Conservation (phyloP, 2,113 vertebrate species). For the Passer montanus region DNA sequence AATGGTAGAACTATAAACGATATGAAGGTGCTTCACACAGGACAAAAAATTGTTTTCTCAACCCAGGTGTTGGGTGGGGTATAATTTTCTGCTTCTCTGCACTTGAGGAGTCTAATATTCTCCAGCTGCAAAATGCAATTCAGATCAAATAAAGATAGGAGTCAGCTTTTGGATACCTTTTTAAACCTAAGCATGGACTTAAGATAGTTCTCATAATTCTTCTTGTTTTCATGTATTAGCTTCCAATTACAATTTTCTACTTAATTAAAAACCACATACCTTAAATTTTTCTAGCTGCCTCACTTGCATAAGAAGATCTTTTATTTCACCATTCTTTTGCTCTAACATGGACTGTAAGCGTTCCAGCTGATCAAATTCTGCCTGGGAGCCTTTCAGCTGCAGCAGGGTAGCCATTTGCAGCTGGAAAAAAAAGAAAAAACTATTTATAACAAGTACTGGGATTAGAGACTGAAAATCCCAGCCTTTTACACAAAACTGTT, state of each 20-base stretch:
- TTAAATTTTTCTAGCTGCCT: constrained; percentile 86
- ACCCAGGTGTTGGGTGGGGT: accelerated
- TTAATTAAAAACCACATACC: constrained; percentile 65
- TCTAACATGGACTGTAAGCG: constrained; percentile 89
- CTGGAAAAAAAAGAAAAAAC: constrained; percentile 51
- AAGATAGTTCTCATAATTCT: neutral
- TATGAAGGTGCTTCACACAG: neutral
- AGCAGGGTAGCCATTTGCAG: constrained; percentile 90
- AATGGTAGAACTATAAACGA: neutral
- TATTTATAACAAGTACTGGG: neutral
- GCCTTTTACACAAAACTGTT: neutral
- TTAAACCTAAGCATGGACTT: neutral
- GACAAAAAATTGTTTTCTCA: neutral
- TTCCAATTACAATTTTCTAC: neutral
- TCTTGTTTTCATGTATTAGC: neutral
- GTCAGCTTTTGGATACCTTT: neutral
- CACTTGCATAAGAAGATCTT: constrained; percentile 86
- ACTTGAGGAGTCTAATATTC: neutral
- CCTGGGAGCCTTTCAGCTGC: constrained; percentile 88
- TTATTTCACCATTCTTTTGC: constrained; percentile 92
- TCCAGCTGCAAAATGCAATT: neutral
- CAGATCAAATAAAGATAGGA: neutral
- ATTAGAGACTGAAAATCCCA: neutral
- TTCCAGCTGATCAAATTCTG: constrained; percentile 89
- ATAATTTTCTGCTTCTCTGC: neutral